Percentiles rank a stretch among this genome's conserved stretches.
Conservation (phyloP, 2,113 vertebrate genomes). For the Notothenia coriiceps region DNA sequence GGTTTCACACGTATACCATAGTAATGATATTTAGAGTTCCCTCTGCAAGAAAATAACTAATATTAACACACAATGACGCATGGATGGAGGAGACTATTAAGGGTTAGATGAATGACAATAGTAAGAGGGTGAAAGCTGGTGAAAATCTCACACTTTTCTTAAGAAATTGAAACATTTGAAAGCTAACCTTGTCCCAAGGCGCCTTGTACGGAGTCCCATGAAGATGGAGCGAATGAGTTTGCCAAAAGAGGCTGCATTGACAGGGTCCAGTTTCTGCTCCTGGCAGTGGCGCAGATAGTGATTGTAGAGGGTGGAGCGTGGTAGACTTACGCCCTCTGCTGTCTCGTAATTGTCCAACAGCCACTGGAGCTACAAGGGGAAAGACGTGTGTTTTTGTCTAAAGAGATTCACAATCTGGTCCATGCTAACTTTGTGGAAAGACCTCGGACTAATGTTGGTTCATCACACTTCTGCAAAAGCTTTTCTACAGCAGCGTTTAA, state of each 20-base stretch:
- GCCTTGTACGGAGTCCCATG: slow-evolving; percentile 95
- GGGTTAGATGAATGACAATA: neutral
- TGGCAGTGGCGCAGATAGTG: slow-evolving; percentile 98
- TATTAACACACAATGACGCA: neutral
- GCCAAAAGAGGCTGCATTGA: slow-evolving; percentile 97
- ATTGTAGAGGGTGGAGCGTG: slow-evolving; percentile 96
- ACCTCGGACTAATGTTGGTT: slow-evolving; percentile 19
- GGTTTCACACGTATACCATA: slow-evolving; percentile 98
- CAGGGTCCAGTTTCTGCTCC: slow-evolving; percentile 97
- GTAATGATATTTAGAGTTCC: slow-evolving; percentile 99
- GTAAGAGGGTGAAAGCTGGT: neutral
- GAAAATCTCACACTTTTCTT: neutral
- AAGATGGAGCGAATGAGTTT: slow-evolving; percentile 99
- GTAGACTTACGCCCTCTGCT: slow-evolving; percentile 95
- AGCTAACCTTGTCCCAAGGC: slow-evolving; percentile 93
- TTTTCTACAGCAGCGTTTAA: slow-evolving; percentile 50
- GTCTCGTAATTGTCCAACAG: slow-evolving; percentile 98
- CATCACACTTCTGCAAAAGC: slow-evolving; percentile 50
- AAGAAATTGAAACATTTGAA: neutral
- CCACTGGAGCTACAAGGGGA: slow-evolving; percentile 92
- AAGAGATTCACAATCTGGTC: slow-evolving; percentile 15
- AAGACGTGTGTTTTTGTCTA: neutral
- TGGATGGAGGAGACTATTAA: neutral
- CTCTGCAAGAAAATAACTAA: slow-evolving; percentile 80
- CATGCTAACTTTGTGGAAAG: neutral